Conservation (phyloP, 2,797 vertebrate species). For the Xerus rutilus region DNA sequence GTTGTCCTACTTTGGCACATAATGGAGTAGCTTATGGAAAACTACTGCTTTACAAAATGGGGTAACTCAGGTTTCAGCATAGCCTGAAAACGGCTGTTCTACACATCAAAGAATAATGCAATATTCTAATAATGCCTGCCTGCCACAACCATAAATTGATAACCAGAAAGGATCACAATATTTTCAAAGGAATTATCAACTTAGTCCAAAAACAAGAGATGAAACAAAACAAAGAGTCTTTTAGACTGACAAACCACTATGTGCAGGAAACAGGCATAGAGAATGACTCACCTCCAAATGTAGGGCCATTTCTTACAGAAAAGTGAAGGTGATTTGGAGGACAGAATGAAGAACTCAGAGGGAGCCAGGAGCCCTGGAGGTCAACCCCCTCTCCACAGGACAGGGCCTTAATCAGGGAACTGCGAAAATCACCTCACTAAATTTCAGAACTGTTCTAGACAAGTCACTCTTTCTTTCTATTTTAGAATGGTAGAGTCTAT, state of each 20-base stretch:
- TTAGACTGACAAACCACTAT: not conserved
- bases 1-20: too few species aligned
- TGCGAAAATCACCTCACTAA: not conserved
- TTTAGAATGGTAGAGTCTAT: not conserved
- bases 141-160: not conserved
- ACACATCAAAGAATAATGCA: too few species aligned
- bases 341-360: not conserved
- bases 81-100: too few species aligned
- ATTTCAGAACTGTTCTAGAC: not conserved
- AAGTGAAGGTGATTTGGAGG: not conserved
- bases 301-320: not conserved
- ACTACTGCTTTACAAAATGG: too few species aligned
- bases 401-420: not conserved
- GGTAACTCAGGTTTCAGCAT: too few species aligned
- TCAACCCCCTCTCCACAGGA: not conserved
- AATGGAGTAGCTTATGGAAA: too few species aligned
- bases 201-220: not conserved
- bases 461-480: not conserved
- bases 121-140: too few species aligned
- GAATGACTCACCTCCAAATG: not conserved
- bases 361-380: not conserved
- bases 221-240: not conserved
- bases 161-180: not conserved
- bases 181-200: conserved; percentile 14
- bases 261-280: not conserved